phyloP scores from a whole-genome alignment of 2,797 vertebrate species.

The Peromyscus eremicus region DNA sequence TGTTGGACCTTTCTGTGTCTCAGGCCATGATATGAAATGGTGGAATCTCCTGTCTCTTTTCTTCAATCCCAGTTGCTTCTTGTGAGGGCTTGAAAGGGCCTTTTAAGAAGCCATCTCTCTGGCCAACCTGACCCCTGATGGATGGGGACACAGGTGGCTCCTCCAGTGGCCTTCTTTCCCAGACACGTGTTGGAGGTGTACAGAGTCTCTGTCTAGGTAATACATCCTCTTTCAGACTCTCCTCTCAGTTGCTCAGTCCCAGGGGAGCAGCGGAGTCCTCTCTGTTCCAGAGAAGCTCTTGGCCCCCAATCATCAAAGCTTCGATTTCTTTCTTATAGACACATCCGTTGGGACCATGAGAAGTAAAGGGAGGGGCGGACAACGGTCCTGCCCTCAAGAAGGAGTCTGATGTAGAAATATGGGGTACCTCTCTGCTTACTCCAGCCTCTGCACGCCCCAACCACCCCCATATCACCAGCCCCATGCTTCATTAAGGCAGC shows the following conservation, averaged over 20 bases:
- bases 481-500: constrained; percentile 91
- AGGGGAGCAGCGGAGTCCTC: not conserved
- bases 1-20: accelerated
- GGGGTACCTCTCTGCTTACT: constrained; percentile 73
- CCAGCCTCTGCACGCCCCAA: constrained; percentile 76
- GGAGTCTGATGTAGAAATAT: constrained; percentile 67
- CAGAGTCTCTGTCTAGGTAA: not conserved
- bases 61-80: not conserved
- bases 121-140: not conserved
- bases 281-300: not conserved
- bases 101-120: not conserved
- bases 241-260: not conserved
- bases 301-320: not conserved
- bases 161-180: not conserved
- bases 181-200: not conserved
- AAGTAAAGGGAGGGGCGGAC: not conserved
- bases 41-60: not conserved
- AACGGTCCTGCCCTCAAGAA: constrained; percentile 50
- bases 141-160: not conserved
- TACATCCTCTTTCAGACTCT: not conserved
- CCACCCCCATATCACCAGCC: constrained; percentile 90
- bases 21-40: not conserved
- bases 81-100: too few relatives aligned
- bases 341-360: not conserved
- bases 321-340: not conserved